phyloP scores from a whole-genome alignment of 2,888 invertebrate genomes.

The Brachyptera putata region DNA sequence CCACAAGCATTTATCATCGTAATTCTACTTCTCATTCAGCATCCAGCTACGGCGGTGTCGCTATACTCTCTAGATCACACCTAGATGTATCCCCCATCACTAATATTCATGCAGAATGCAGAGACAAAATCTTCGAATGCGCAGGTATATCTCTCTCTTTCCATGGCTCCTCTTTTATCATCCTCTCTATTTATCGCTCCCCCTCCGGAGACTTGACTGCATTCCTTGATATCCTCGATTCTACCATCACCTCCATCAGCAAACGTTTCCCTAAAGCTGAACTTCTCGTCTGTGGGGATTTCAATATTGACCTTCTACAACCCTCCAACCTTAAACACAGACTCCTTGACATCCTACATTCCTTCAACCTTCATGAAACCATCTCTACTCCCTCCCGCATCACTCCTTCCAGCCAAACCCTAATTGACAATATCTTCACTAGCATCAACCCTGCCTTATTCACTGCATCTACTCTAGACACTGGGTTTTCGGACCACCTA shows the following conservation, averaged over 20 bases:
- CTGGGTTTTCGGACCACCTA: too few species aligned
- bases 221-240: too few species aligned
- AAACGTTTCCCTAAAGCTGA: too few species aligned
- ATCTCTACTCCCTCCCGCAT: neutral
- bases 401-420: neutral
- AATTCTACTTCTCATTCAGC: too few species aligned
- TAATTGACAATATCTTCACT: slow-evolving; percentile 15
- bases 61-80: slow-evolving; percentile 1
- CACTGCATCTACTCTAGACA: neutral
- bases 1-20: too few species aligned
- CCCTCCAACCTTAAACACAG: neutral
- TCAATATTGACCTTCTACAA: neutral
- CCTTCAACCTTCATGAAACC: neutral
- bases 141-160: too few species aligned
- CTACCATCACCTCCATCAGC: too few species aligned
- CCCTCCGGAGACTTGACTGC: too few species aligned
- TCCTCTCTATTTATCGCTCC: too few species aligned
- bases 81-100: neutral
- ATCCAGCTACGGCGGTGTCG: slow-evolving; percentile 5
- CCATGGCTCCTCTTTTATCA: too few species aligned
- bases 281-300: too few species aligned
- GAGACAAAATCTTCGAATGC: neutral
- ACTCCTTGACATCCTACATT: neutral
- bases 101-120: neutral
- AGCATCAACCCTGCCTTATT: neutral